Percentiles rank a stretch among this genome's conserved stretches.
These are phyloP conservation scores for Myotis pilosus DNA, from an alignment of 2,797 vertebrate genomes.

Conservation along the genomic window DNA sequence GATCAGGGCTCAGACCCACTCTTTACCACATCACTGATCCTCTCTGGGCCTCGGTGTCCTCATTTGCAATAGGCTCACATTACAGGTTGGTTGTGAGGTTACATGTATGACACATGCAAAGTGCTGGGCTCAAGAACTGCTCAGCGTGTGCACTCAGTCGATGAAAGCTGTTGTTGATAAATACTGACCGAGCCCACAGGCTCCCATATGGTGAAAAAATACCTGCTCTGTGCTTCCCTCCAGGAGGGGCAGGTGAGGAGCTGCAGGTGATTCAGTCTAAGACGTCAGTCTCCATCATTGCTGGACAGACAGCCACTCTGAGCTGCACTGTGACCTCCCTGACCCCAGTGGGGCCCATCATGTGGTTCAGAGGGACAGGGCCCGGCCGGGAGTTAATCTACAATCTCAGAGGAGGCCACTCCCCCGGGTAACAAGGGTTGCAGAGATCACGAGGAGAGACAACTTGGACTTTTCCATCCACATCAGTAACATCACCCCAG, in stretches of 20 bases:
- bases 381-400: accelerated
- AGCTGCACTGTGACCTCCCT: accelerated
- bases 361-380: constrained; percentile 63
- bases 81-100: accelerated
- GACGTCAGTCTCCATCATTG: accelerated
- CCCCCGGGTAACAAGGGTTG: accelerated
- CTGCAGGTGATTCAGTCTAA: constrained; percentile 53
- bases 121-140: accelerated
- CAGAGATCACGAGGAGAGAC: accelerated
- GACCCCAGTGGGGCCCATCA: accelerated
- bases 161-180: not conserved
- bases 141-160: accelerated
- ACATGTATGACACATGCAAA: accelerated
- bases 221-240: not conserved
- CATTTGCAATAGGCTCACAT: not conserved
- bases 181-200: not conserved
- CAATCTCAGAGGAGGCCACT: accelerated
- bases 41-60: not conserved
- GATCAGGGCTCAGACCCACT: accelerated
- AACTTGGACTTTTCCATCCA: not conserved
- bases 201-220: accelerated
- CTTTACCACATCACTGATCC: not conserved
- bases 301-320: constrained; percentile 26
- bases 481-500: not conserved
- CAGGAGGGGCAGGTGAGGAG: accelerated